Evolutionary conservation across 2,888 invertebrate species (phyloP).

Genomic region (Hymenopus coronatus): DNA sequence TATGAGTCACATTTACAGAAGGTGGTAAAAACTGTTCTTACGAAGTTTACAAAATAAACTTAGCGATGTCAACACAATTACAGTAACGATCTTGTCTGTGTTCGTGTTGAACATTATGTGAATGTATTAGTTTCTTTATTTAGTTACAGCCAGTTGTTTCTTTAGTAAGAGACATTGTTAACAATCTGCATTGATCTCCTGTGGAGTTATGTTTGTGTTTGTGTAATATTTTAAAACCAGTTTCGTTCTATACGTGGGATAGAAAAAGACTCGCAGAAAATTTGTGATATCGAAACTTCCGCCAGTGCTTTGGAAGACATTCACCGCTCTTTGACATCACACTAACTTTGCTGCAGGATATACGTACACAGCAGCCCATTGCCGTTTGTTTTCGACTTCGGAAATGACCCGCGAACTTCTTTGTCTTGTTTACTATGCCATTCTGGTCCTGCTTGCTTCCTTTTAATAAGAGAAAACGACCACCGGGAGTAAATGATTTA

Average conservation of each 20-base stretch:
- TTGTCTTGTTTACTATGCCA: too few relatives aligned
- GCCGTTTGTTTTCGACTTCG: neutral
- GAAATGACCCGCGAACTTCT: neutral
- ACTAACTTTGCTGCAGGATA: neutral
- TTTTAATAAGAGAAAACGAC: too few relatives aligned
- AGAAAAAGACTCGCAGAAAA: neutral
- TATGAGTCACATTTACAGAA: too few relatives aligned
- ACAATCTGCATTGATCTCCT: neutral
- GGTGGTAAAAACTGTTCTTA: too few relatives aligned
- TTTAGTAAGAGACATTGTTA: neutral
- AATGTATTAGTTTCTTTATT: neutral
- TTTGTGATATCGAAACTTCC: neutral
- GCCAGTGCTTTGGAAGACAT: neutral
- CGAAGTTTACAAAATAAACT: too few relatives aligned
- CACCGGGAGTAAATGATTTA: too few relatives aligned
- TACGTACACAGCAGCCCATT: neutral
- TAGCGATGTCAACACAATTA: neutral
- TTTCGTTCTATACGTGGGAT: neutral
- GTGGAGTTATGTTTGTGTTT: neutral
- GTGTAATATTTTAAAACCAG: neutral
- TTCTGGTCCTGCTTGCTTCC: too few relatives aligned
- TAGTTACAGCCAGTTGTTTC: neutral
- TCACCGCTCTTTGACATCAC: neutral
- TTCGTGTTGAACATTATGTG: neutral
- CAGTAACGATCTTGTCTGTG: neutral